phyloP scores from a whole-genome alignment of 30 jellyfish, hydroid and myxozoan species.

The Turritopsis dohrnii region DNA sequence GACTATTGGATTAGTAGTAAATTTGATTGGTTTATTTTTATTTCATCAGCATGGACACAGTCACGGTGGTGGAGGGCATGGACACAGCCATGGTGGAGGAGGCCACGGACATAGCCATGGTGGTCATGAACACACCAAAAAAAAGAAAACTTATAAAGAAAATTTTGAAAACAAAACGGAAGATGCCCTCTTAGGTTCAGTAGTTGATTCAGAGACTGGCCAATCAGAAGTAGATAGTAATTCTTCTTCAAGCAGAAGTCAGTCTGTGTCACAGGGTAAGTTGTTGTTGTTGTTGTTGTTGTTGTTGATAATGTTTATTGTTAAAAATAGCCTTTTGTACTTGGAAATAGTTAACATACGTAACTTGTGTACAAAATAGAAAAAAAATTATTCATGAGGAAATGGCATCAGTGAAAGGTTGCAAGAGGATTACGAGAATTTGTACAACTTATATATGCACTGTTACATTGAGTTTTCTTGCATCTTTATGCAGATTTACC shows the following conservation, averaged over 20 bases:
- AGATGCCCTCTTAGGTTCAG: neutral
- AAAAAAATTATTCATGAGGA: no score
- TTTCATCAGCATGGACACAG: conserved; percentile 98
- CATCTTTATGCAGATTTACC: neutral
- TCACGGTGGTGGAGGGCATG: conserved; percentile 59
- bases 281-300: neutral
- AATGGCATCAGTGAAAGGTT: no score
- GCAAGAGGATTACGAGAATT: no score
- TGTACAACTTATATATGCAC: no score
- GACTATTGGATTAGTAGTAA: conserved; percentile 69
- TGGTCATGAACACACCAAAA: conserved; percentile 19
- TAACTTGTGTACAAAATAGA: no score
- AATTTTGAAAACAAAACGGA: neutral
- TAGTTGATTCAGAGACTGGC: neutral
- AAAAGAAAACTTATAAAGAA: conserved; percentile 4
- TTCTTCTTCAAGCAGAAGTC: neutral
- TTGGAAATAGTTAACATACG: no score
- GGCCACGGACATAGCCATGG: conserved; percentile 34
- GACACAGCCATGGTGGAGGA: conserved; percentile 58
- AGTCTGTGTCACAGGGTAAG: neutral
- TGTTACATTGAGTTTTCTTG: no score
- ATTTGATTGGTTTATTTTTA: conserved; percentile 80
- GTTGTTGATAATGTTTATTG: no score
- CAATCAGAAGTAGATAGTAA: neutral
- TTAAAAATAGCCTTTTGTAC: no score